Conservation (phyloP, 2,113 vertebrate species). For the Bubalus kerabau region DNA sequence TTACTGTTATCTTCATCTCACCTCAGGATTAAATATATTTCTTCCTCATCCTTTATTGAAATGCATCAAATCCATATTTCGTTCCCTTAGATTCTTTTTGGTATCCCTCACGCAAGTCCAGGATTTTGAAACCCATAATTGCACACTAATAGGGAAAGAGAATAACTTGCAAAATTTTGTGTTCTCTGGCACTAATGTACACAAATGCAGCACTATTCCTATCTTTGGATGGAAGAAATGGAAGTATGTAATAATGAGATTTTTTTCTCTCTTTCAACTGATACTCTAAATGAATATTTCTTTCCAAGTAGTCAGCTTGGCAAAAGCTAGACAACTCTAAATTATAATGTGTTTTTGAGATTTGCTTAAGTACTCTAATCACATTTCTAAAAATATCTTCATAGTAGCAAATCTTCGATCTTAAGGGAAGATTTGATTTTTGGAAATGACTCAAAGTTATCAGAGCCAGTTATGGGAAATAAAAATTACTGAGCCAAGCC, state of each 20-base stretch:
- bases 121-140: background rate
- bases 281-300: background rate
- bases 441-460: background rate
- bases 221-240: background rate
- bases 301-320: background rate
- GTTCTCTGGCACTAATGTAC: background rate
- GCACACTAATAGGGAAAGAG: background rate
- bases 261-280: background rate
- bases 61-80: background rate
- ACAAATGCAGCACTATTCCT: background rate
- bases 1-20: background rate
- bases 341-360: background rate
- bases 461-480: background rate
- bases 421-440: constrained; percentile 3
- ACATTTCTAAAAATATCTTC: background rate
- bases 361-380: background rate
- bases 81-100: background rate
- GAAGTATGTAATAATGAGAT: background rate
- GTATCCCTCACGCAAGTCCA: background rate
- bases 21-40: background rate
- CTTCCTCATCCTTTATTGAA: background rate
- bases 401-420: background rate
- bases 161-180: background rate
- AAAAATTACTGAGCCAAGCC: background rate
- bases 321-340: background rate